A percentile compares a stretch with the other conserved stretches of the same genome.
Evolutionary conservation across 2,888 invertebrate species (phyloP).

Genomic region (Halocaridina rubra): DNA sequence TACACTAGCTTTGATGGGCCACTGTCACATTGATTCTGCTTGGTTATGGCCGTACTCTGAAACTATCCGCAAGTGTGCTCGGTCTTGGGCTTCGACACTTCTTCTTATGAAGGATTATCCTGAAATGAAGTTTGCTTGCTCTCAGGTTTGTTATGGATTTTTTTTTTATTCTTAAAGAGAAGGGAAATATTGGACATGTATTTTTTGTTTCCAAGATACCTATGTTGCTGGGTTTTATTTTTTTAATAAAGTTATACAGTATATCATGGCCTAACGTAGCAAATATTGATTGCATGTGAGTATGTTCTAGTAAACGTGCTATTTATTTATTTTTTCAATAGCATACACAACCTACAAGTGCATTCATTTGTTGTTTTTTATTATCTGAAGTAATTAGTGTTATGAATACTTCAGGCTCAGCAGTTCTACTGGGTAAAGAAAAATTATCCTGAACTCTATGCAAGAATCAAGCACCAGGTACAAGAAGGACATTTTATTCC

Average conservation of each 20-base stretch:
- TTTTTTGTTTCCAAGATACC: too few relatives aligned
- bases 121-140: conserved; percentile 70
- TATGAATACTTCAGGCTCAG: conserved; percentile 69
- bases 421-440: conserved; percentile 72
- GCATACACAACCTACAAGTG: too few relatives aligned
- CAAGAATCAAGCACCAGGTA: conserved; percentile 67
- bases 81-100: conserved; percentile 71
- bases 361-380: not conserved
- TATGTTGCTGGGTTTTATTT: too few relatives aligned
- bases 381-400: not conserved
- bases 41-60: conserved; percentile 73
- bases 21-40: conserved; percentile 72
- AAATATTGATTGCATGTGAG: too few relatives aligned
- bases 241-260: too few relatives aligned
- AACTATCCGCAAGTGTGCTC: conserved; percentile 71
- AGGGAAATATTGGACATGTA: too few relatives aligned
- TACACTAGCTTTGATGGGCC: conserved; percentile 69
- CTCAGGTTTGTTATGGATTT: conserved; percentile 70
- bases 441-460: conserved; percentile 69
- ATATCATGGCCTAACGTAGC: too few relatives aligned
- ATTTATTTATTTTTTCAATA: too few relatives aligned
- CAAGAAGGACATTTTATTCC: conserved; percentile 69
- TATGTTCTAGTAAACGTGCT: too few relatives aligned
- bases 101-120: conserved; percentile 70
- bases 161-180: too few relatives aligned